phyloP scores from a whole-genome alignment of 2,113 vertebrate genomes.

The Fulica atra region DNA sequence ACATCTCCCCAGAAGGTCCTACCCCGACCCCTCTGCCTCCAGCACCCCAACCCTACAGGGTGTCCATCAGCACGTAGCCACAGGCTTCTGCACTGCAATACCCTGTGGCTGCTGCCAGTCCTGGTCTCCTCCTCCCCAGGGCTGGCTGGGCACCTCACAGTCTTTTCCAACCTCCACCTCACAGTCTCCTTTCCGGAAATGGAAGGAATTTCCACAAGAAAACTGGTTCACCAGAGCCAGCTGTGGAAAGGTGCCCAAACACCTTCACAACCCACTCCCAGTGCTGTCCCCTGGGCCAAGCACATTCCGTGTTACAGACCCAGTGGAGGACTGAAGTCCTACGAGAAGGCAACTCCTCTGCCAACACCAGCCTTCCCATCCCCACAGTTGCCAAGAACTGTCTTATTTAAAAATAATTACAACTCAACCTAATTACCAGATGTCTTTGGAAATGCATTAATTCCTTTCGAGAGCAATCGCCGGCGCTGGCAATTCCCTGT shows the following conservation, averaged over 20 bases:
- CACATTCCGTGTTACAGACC: background rate
- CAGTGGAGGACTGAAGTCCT: background rate
- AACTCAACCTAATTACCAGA: constrained; percentile 56
- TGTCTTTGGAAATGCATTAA: constrained; percentile 42
- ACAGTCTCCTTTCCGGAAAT: background rate
- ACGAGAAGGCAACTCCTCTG: background rate
- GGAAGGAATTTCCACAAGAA: background rate
- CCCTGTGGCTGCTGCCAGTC: background rate
- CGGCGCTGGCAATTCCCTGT: constrained; percentile 23
- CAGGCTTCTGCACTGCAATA: background rate
- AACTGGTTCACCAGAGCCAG: background rate
- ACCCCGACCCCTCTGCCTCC: background rate
- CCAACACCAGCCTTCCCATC: background rate
- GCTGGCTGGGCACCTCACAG: background rate
- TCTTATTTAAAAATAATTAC: constrained; percentile 58
- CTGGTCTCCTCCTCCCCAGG: background rate
- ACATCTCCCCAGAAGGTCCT: background rate
- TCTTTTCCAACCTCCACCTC: background rate
- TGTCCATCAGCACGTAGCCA: background rate
- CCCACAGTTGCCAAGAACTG: constrained; percentile 25
- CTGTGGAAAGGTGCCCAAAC: background rate
- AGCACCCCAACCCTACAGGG: background rate
- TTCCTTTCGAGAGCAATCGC: constrained; percentile 16
- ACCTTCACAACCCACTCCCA: background rate
- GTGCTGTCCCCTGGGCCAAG: background rate